These are phyloP conservation scores for Notolepis coatsorum DNA, from an alignment of 2,797 vertebrate genomes.

Conservation along the genomic window DNA sequence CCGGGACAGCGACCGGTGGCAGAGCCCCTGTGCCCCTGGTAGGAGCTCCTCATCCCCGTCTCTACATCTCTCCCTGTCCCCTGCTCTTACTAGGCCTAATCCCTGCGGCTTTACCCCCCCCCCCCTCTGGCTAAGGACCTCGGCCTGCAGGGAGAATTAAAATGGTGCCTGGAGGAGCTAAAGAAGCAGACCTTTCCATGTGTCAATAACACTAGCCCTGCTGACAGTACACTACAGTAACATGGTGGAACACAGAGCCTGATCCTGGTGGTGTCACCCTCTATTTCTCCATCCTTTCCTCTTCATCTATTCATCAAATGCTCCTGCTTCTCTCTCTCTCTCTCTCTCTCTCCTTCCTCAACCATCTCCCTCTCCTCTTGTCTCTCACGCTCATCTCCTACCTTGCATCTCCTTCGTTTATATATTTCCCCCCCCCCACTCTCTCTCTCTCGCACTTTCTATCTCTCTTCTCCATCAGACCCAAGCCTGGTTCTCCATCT, in stretches of 20 bases:
- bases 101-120: conserved; percentile 65
- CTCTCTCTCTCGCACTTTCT: too few relatives aligned
- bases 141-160: conserved; percentile 64
- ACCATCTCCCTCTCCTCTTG: not conserved
- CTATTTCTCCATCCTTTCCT: not conserved
- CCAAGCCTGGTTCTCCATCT: not conserved
- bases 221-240: conserved; percentile 42
- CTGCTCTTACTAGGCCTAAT: conserved; percentile 69
- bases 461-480: not conserved
- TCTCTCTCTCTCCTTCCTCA: not conserved
- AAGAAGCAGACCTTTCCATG: conserved; percentile 50
- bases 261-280: not conserved
- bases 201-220: conserved; percentile 38
- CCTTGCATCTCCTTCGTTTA: too few relatives aligned
- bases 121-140: conserved; percentile 43
- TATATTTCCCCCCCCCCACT: not conserved
- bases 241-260: too few relatives aligned
- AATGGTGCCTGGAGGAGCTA: conserved; percentile 57
- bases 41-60: conserved; percentile 50
- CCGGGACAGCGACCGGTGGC: conserved; percentile 27
- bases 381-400: too few relatives aligned
- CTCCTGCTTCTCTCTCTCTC: too few relatives aligned
- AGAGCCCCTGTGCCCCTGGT: conserved; percentile 23
- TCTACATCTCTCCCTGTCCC: conserved; percentile 42
- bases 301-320: not conserved